These are phyloP conservation scores for Dryas iulia DNA, from an alignment of 1,140 invertebrate genomes.

Conservation along the genomic window DNA sequence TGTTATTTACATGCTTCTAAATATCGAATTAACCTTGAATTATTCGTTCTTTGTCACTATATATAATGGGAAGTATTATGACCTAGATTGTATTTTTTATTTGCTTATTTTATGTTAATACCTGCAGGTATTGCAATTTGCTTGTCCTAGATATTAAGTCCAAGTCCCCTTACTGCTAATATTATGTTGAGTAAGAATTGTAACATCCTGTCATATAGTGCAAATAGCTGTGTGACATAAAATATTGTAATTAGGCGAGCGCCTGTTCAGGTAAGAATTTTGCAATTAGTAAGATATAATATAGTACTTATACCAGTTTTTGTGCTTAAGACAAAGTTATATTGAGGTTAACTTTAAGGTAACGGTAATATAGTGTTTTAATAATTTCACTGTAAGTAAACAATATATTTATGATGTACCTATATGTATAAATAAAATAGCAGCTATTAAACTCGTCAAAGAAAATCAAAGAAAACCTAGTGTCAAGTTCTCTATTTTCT, in stretches of 20 bases:
- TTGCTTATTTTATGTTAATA: too few relatives aligned
- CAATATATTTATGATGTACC: too few relatives aligned
- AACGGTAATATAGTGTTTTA: too few relatives aligned
- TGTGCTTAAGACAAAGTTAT: not conserved
- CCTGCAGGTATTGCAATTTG: slow-evolving; percentile 21
- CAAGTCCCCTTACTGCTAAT: slow-evolving; percentile 21
- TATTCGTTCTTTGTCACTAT: not conserved
- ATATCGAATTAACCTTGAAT: not conserved
- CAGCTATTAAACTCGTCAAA: too few relatives aligned
- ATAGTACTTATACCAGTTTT: not conserved
- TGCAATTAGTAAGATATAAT: not conserved
- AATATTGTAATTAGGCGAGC: slow-evolving; percentile 22
- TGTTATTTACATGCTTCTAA: not conserved
- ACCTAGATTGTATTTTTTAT: not conserved
- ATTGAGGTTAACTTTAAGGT: too few relatives aligned
- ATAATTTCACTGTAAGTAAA: too few relatives aligned
- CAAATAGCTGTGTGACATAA: slow-evolving; percentile 13
- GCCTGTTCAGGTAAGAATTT: not conserved
- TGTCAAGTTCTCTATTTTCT: too few relatives aligned
- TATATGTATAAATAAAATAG: too few relatives aligned
- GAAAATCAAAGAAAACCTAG: too few relatives aligned
- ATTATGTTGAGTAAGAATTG: slow-evolving; percentile 30
- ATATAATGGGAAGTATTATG: not conserved
- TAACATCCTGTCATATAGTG: slow-evolving; percentile 34
- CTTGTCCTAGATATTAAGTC: slow-evolving; percentile 32